Percentiles rank a stretch among this genome's conserved stretches.
These are phyloP conservation scores for Poeciliopsis prolifica DNA, from an alignment of 2,113 vertebrate species.

Conservation along the genomic window DNA sequence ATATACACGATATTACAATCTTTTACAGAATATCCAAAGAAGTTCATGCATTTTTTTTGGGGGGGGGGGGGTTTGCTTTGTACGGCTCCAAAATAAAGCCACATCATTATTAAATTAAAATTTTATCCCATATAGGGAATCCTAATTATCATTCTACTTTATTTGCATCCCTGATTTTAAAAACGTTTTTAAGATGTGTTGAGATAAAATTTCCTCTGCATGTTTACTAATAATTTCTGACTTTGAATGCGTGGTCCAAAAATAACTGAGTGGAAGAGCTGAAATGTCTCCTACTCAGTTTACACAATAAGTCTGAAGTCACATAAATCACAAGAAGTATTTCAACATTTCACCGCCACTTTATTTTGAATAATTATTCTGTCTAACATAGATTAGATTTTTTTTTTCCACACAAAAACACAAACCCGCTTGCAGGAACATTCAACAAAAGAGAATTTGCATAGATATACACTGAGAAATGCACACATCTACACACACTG, in stretches of 20 bases:
- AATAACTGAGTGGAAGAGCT: conserved; percentile 39
- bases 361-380: conserved; percentile 55
- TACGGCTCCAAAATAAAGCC: too few relatives aligned
- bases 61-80: too few relatives aligned
- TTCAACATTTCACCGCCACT: conserved; percentile 45
- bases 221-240: conserved; percentile 20
- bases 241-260: conserved; percentile 16
- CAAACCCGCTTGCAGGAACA: conserved; percentile 16
- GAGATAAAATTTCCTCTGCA: background rate
- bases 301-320: conserved; percentile 49
- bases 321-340: conserved; percentile 53
- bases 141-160: too few relatives aligned
- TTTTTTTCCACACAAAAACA: conserved; percentile 32
- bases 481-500: conserved; percentile 50
- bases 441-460: conserved; percentile 16
- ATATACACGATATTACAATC: background rate
- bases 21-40: background rate
- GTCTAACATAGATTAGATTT: conserved; percentile 50
- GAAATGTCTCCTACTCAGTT: conserved; percentile 35
- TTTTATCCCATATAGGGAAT: too few relatives aligned
- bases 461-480: conserved; percentile 27
- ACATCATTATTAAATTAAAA: too few relatives aligned
- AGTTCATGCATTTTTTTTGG: too few relatives aligned
- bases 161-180: too few relatives aligned
- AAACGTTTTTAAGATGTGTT: too few relatives aligned